Evolutionary conservation across 2,113 vertebrate species (phyloP).

Genomic region (Nothoprocta perdicaria): DNA sequence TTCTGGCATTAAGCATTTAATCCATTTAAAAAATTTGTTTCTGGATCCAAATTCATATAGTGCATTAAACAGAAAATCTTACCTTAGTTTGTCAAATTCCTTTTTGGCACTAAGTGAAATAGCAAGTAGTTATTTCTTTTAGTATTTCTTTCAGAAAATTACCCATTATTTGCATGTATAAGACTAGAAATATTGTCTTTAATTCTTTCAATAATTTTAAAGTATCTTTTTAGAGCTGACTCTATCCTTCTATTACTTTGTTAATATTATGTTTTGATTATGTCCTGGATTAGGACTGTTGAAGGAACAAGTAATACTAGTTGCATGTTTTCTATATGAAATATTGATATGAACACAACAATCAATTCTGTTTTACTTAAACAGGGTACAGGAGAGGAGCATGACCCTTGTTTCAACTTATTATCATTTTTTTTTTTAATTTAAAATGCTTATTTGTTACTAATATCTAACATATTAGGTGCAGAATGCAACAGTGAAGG

Average conservation of each 20-base stretch:
- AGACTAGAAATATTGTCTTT: neutral
- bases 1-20: slow-evolving; percentile 31
- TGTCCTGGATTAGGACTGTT: no score
- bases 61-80: slow-evolving; percentile 9
- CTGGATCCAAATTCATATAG: slow-evolving; percentile 16
- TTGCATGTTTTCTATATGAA: neutral
- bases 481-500: neutral
- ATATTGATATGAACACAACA: neutral
- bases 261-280: neutral
- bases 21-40: slow-evolving; percentile 45
- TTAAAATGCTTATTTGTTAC: neutral
- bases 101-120: neutral
- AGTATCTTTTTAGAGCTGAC: neutral
- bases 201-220: neutral
- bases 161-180: neutral
- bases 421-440: neutral
- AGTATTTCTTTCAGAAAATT: neutral
- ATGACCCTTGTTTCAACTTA: neutral
- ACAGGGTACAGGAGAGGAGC: neutral
- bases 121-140: neutral
- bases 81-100: neutral
- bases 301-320: neutral
- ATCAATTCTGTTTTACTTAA: neutral
- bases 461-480: neutral
- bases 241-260: neutral